These are phyloP conservation scores for Epistrophella euchroma DNA, from an alignment of 2,888 invertebrate genomes.

Conservation along the genomic window DNA sequence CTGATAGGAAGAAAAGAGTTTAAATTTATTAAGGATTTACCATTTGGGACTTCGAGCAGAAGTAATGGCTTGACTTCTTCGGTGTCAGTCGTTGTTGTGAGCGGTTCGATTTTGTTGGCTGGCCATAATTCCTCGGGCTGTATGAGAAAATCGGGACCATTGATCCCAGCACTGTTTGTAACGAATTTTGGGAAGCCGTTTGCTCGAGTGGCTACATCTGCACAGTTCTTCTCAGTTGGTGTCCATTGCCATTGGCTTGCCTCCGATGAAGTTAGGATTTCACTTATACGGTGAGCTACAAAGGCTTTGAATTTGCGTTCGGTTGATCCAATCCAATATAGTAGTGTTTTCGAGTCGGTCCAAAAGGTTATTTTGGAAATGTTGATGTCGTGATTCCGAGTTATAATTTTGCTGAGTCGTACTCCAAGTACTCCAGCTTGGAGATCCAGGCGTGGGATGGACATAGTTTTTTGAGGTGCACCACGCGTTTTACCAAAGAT, in stretches of 20 bases:
- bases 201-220: conserved; percentile 76
- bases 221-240: conserved; percentile 74
- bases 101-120: neutral
- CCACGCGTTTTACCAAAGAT: too few relatives aligned
- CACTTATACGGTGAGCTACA: conserved; percentile 76
- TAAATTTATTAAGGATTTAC: neutral
- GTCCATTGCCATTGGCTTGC: conserved; percentile 77
- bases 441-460: conserved; percentile 55
- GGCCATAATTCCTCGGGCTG: conserved; percentile 38
- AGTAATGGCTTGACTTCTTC: conserved; percentile 5
- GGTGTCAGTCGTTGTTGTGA: neutral
- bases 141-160: conserved; percentile 52
- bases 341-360: conserved; percentile 46
- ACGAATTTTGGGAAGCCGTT: conserved; percentile 40
- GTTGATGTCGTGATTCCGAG: conserved; percentile 25
- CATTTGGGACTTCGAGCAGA: neutral
- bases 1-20: neutral
- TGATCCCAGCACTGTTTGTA: conserved; percentile 45
- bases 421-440: conserved; percentile 63
- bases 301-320: conserved; percentile 76
- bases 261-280: conserved; percentile 66
- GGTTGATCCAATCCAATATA: conserved; percentile 58
- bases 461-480: conserved; percentile 39
- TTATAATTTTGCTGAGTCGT: conserved; percentile 51
- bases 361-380: conserved; percentile 46